phyloP scores from a whole-genome alignment of 2,888 invertebrate genomes.

The Pyrocoelia pectoralis region DNA sequence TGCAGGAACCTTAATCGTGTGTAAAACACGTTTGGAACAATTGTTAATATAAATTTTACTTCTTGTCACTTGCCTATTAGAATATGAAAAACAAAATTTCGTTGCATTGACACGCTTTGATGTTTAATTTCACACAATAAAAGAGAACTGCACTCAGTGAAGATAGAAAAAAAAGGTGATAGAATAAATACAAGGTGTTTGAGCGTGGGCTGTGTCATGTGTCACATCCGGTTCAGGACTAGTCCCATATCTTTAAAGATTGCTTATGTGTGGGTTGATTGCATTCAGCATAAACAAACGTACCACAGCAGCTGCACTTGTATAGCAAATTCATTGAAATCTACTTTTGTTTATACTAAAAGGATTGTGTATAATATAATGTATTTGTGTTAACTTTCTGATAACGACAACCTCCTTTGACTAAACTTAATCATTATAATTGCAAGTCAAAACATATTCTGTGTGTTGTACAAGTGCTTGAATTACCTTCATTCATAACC shows the following conservation, averaged over 20 bases:
- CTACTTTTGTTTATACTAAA: conserved; percentile 32
- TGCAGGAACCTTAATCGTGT: too few relatives aligned
- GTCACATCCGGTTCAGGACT: conserved; percentile 38
- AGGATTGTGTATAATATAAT: conserved; percentile 14
- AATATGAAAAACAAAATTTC: background rate
- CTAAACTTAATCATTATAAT: background rate
- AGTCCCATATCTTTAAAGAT: conserved; percentile 34
- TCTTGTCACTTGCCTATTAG: too few relatives aligned
- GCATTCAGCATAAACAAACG: conserved; percentile 35
- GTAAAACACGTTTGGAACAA: too few relatives aligned
- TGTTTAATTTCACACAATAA: background rate
- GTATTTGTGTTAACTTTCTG: conserved; percentile 22
- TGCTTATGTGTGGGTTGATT: conserved; percentile 29
- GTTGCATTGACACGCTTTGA: background rate
- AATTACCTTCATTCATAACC: conserved; percentile 26
- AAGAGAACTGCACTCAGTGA: background rate
- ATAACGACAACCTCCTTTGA: conserved; percentile 10
- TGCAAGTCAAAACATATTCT: conserved; percentile 7
- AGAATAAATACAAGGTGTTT: conserved; percentile 27
- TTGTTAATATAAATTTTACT: too few relatives aligned
- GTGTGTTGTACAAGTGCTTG: background rate
- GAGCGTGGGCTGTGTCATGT: conserved; percentile 34
- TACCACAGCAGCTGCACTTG: conserved; percentile 32
- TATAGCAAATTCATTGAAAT: conserved; percentile 30
- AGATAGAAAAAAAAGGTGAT: conserved; percentile 7